Base-by-base conservation (phyloP, 2,888 invertebrate genomes). In the Cybosia mesomella region DNA sequence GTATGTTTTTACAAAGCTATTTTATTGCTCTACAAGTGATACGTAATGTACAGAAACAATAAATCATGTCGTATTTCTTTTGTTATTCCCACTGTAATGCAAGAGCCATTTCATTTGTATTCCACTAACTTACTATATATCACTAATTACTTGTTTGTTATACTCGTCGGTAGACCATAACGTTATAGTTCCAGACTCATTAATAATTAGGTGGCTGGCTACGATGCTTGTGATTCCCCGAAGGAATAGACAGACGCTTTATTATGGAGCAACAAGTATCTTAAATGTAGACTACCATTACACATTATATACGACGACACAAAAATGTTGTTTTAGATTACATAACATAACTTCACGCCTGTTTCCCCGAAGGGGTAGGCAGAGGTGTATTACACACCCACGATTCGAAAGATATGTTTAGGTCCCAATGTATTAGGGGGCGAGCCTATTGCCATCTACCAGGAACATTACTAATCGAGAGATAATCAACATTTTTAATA, bases 101-200 rank as follows among this genome's bases (percentile, higher is more conserved):
- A 49, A 36, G 13, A 55, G 36, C 21, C 18, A 9, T 58, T 36
- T n/a, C 10, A 32, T 58, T 49, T 3, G 13, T 58, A 63, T 58
- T 24, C 34, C n/a, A 49, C 49, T n/a, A n/a, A 49, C 49, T 49
- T 49, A 2, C 49, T n/a, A n/a, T 55, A 24, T 60, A 49, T 55
- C 60, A 61, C 34, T 61, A 64, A 68, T 68, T 60, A 64, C 60
- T 36, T 13, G 57, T 39, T 21, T 64, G 57, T 68, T 65, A 68
- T 61, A 15, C 36, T 53, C 13, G 13, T 36, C 34, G 36, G 36
- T 10, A 15, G 61, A 61, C 39, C 65, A 39, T 60, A 61, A 68
- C 55, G 64, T 15, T 15, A 32, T 53, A 15, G 28, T 36, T 34
- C n/a, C 57, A 22, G 55, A 49, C 57, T 36, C 61, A 60, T 64